Evolutionary conservation across 2,113 vertebrate species (phyloP).

Genomic region (Lamprotornis superbus): DNA sequence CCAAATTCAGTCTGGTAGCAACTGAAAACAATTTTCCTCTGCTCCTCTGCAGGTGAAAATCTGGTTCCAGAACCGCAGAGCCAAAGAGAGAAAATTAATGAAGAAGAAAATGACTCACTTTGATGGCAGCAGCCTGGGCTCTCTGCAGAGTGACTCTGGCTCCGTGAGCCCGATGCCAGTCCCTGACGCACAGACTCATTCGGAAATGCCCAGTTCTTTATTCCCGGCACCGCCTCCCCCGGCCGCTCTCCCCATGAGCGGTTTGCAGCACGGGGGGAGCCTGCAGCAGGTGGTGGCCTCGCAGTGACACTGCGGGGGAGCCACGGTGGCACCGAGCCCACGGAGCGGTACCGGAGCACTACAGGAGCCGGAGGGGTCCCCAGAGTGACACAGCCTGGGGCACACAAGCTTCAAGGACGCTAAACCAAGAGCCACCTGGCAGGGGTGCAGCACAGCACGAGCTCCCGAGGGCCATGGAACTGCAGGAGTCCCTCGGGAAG

Average conservation of each 20-base stretch:
- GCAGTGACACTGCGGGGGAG: conserved; percentile 17
- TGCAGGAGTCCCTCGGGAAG: background rate
- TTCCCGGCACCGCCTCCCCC: conserved; percentile 74
- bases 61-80: conserved; percentile 93
- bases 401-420: background rate
- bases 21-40: background rate
- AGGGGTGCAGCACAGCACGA: background rate
- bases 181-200: conserved; percentile 73
- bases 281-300: conserved; percentile 86
- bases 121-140: conserved; percentile 78
- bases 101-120: conserved; percentile 94
- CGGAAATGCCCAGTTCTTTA: conserved; percentile 60
- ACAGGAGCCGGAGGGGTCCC: background rate
- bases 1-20: background rate
- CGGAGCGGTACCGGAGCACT: background rate
- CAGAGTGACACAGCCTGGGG: background rate
- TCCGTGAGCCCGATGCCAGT: conserved; percentile 85
- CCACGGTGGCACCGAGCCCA: background rate
- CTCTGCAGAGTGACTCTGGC: conserved; percentile 89
- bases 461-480: background rate
- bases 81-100: conserved; percentile 90
- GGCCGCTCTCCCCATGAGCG: conserved; percentile 60
- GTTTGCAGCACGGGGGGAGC: conserved; percentile 81
- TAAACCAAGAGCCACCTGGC: background rate
- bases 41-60: conserved; percentile 84